Base-by-base conservation (phyloP, 2,797 vertebrate species). In the Pangasius sanitwongsei region DNA sequence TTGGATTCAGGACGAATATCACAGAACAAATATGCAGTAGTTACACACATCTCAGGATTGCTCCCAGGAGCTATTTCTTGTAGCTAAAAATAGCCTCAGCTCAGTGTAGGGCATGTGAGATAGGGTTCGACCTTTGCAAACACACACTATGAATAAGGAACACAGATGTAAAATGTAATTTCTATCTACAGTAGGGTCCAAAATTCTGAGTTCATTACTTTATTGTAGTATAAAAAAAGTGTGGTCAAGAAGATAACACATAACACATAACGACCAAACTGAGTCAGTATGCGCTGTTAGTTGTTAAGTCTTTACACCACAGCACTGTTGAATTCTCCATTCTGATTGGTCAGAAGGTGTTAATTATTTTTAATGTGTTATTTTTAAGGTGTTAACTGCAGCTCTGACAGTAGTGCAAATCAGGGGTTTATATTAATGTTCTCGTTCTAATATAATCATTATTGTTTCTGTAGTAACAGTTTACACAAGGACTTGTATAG, bases 71-170 rank as follows among this genome's bases (percentile, higher is more conserved):
- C 50, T 20, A 48, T 44, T 23, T 67, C 48, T 61, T 34, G 67
- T 74, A 83, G 83, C 82, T 88, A 65, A 65, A 84, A 88, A 63
- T 83, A 88, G 41, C 6, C 8, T 23, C 28, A 20, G 83, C 87
- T 83, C 87, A 34, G 75, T 2, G 0, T 28, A 75, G 87, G 53
- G 53, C 31, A 57, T 63, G 57, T 37, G 81, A 88, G 81, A 55
- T 78, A 44, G 57, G 50, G 50, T 55, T 70, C 16, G 15, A 87
- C 77, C 78, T 70, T n/a, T 59, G 13, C 34, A 20, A 13, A 80
- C 34, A 69, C 77, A 70, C 77, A 12, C 48, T 20, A n/a, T 7
- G 57, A 28, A 12, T n/a, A 20, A 83, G 41, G 41, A 83, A 41
- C 59, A 63, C 4, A 13, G 80, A 28, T 0, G 3, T 48, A 28